Evolutionary conservation across 2,113 vertebrate species (phyloP).

Genomic region (Polyodon spathula): DNA sequence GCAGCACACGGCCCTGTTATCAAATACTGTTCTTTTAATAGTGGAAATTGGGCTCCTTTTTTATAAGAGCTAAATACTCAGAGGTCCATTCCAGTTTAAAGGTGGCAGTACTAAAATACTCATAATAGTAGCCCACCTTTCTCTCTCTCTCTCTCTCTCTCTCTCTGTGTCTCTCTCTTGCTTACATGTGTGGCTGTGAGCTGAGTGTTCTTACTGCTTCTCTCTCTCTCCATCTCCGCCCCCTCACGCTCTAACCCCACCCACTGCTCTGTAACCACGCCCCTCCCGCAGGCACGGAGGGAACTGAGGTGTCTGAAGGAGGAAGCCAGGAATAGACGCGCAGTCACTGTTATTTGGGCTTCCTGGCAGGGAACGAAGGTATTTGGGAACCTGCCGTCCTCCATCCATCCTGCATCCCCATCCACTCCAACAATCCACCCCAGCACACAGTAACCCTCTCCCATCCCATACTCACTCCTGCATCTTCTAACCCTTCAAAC

Average conservation of each 20-base stretch:
- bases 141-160: neutral
- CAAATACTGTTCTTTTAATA: no score
- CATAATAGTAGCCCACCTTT: neutral
- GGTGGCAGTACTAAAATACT: no score
- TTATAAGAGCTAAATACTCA: no score
- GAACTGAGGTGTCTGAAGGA: constrained; percentile 94
- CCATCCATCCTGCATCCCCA: no score
- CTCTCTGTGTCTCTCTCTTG: neutral
- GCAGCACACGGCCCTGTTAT: no score
- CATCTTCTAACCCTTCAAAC: no score
- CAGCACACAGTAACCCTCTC: constrained; percentile 11
- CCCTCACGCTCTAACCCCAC: constrained; percentile 59
- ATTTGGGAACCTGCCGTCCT: constrained; percentile 66
- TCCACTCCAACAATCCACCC: constrained; percentile 32
- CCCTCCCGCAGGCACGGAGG: constrained; percentile 85
- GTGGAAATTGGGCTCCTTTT: no score
- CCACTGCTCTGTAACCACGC: constrained; percentile 32
- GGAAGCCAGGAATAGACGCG: constrained; percentile 86
- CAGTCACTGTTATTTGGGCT: constrained; percentile 56
- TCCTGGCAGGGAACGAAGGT: constrained; percentile 94
- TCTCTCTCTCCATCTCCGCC: constrained; percentile 25
- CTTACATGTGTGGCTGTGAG: neutral
- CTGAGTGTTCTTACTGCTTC: constrained; percentile 11
- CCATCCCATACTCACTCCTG: neutral
- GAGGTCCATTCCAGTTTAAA: no score